These are phyloP conservation scores for Epizoanthus stellaris DNA, from an alignment of 92 coral and sea anemone species.

Conservation along the genomic window DNA sequence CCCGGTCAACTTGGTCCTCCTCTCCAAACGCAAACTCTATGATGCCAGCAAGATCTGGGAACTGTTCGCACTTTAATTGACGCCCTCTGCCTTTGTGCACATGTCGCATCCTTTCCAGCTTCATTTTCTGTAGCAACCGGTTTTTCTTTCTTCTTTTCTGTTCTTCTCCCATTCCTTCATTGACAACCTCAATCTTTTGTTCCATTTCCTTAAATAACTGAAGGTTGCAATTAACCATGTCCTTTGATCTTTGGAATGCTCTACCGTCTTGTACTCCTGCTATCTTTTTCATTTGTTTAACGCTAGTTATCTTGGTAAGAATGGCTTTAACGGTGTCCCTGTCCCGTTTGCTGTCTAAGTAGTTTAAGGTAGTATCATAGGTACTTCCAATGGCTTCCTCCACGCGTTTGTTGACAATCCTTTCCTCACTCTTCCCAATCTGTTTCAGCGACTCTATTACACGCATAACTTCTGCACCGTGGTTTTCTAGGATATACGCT, in stretches of 20 bases:
- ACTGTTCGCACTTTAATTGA: conserved; percentile 48
- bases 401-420: no score
- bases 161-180: conserved; percentile 20
- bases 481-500: no score
- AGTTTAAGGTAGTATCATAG: neutral
- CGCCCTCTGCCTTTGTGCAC: conserved; percentile 49
- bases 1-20: conserved; percentile 34
- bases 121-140: neutral
- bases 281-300: conserved; percentile 23
- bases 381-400: no score
- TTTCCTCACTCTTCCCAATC: no score
- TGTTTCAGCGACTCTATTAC: no score
- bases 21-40: conserved; percentile 53
- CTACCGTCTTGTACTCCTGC: conserved; percentile 6
- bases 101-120: conserved; percentile 56
- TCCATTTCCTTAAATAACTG: conserved; percentile 26
- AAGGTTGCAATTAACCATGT: conserved; percentile 14
- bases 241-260: neutral
- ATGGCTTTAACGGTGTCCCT: conserved; percentile 33
- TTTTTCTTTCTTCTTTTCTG: conserved; percentile 38
- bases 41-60: conserved; percentile 51
- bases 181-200: conserved; percentile 11
- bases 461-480: no score
- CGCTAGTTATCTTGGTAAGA: conserved; percentile 34
- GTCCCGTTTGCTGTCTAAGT: conserved; percentile 47